Base-by-base conservation (phyloP, 1,140 invertebrate genomes). In the Drosophila nigrodunni region DNA sequence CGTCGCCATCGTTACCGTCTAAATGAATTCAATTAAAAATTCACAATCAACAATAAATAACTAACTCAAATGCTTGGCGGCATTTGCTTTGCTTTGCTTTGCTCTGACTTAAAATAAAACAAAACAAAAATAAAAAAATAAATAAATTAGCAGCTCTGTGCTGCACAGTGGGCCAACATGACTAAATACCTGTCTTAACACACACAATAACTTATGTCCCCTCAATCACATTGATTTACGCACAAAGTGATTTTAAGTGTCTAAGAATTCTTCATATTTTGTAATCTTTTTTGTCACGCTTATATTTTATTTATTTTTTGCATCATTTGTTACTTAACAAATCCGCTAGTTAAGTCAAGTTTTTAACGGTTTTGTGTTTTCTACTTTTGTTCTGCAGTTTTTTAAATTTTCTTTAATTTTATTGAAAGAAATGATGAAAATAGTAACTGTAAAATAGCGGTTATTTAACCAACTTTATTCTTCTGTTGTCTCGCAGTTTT, bases 1-100 rank as follows among this genome's bases (percentile, higher is more conserved):
- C 34, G 44, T 68, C 55, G 15, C 8, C 43, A 64, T 71, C 49
- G 69, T 62, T 68, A 58, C 35, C 47, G 64, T 73, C 68, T 59
- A 77, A 82, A 74, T 76, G 71, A 82, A 87, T 86, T 86, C 75
- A 87, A 82, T 86, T 82, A 87, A 82, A 81, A 87, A 86, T 75
- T 70, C 78, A 82, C 75, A 73, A 72, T 82, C 67, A 62, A 82
- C 71, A 68, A 82, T 83, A 83, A 83, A 83, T 83, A 77, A 83
- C 57, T 46, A 57, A 72, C 61, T 35, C 65, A 30, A 68, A 30
- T 49, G 64, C 58, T 76, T 52, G 59, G 80, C 70, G 58, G 61
- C 78, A 77, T 81, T 81, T 77, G 62, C 64, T 67, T 68, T 55
- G 57, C 65, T n/a, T 73, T 52, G 68, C 44, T 30, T 68, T 55